A percentile compares a stretch with the other conserved stretches of the same genome.
Evolutionary conservation across 2,888 invertebrate genomes (phyloP).

Genomic region (Prenolepis imparis): DNA sequence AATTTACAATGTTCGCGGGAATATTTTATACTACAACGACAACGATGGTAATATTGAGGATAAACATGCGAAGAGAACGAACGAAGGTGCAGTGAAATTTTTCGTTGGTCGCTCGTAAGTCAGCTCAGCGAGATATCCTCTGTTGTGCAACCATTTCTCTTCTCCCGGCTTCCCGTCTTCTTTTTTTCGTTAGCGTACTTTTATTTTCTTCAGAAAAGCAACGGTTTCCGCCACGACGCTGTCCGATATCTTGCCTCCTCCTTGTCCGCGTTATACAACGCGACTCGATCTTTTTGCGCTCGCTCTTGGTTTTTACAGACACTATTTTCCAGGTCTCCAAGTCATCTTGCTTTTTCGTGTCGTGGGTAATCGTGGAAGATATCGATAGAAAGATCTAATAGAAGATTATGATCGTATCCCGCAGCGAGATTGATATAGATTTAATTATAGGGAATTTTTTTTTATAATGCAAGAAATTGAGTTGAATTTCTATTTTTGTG

Average conservation of each 20-base stretch:
- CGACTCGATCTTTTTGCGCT: conserved; percentile 10
- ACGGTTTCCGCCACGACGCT: conserved; percentile 24
- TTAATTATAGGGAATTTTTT: conserved; percentile 13
- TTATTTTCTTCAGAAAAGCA: conserved; percentile 18
- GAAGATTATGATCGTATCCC: background rate
- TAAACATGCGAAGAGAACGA: conserved; percentile 43
- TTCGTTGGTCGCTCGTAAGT: conserved; percentile 49
- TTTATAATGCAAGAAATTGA: background rate
- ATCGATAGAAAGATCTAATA: conserved; percentile 7
- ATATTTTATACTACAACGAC: conserved; percentile 66
- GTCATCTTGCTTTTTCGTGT: background rate
- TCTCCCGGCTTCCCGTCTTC: conserved; percentile 27
- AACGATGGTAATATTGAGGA: conserved; percentile 37
- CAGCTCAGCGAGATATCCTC: conserved; percentile 58
- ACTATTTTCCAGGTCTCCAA: conserved; percentile 17
- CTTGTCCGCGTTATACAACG: conserved; percentile 15
- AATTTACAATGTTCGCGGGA: conserved; percentile 62
- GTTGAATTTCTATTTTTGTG: conserved; percentile 23
- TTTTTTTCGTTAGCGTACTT: conserved; percentile 21
- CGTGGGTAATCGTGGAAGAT: background rate
- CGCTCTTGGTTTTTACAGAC: conserved; percentile 1
- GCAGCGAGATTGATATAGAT: background rate
- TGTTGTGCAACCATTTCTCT: conserved; percentile 62
- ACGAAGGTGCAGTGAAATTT: conserved; percentile 44
- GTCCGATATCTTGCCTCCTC: conserved; percentile 25